Conservation (phyloP, 2,888 invertebrate genomes). For the Cartodere bifasciata region DNA sequence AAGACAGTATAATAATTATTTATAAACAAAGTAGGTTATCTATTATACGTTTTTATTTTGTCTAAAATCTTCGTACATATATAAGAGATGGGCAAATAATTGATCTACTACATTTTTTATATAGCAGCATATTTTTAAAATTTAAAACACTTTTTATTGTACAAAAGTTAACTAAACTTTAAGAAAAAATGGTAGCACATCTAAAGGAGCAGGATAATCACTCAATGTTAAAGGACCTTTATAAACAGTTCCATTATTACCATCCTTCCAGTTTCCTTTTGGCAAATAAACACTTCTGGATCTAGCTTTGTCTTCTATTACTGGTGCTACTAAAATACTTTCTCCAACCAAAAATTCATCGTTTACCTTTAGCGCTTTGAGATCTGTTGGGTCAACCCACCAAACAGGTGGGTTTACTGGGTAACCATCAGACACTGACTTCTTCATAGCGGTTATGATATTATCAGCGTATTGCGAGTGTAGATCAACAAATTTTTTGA, state of each 20-base stretch:
- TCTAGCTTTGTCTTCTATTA: constrained; percentile 47
- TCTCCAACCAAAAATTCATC: constrained; percentile 62
- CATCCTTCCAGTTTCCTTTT: constrained; percentile 58
- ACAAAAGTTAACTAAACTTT: too few relatives aligned
- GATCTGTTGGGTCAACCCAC: constrained; percentile 66
- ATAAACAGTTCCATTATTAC: constrained; percentile 36
- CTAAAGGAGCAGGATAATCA: constrained; percentile 53
- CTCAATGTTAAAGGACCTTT: constrained; percentile 49
- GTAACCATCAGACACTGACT: constrained; percentile 45
- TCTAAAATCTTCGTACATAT: too few relatives aligned
- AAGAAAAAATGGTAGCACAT: constrained; percentile 63
- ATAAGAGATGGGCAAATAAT: too few relatives aligned
- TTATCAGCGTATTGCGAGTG: constrained; percentile 49
- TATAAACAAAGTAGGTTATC: too few relatives aligned
- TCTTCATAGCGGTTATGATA: constrained; percentile 49
- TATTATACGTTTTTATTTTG: too few relatives aligned
- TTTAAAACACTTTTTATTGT: too few relatives aligned
- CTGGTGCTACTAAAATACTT: constrained; percentile 64
- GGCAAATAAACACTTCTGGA: constrained; percentile 65
- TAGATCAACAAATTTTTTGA: constrained; percentile 49
- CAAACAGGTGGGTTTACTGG: constrained; percentile 75
- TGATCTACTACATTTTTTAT: too few relatives aligned
- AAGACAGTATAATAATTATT: too few relatives aligned
- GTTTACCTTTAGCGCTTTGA: constrained; percentile 20
- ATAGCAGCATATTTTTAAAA: too few relatives aligned